A percentile compares a stretch with the other conserved stretches of the same genome.
phyloP scores from a whole-genome alignment of 1,140 invertebrate genomes.

The Lordiphosa mommai region DNA sequence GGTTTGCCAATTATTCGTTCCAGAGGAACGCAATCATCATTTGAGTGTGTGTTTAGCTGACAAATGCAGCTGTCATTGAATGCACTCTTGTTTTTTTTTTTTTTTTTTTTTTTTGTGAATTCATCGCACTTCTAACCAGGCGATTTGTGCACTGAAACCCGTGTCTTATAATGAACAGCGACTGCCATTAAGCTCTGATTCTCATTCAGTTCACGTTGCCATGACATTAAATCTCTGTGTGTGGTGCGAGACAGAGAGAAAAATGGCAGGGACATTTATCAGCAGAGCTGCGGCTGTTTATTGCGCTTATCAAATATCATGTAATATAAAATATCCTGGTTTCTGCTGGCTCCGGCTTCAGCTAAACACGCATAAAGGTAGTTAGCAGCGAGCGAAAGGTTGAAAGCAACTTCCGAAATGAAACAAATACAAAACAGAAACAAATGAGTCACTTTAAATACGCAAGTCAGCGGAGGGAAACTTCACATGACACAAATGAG shows the following conservation, averaged over 20 bases:
- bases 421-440: conserved; percentile 59
- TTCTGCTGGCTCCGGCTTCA: conserved; percentile 8
- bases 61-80: conserved; percentile 25
- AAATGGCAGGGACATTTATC: conserved; percentile 58
- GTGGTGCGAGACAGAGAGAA: conserved; percentile 18
- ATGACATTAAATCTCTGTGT: not conserved
- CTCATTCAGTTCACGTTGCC: conserved; percentile 15
- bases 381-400: conserved; percentile 50
- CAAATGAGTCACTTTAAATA: conserved; percentile 73
- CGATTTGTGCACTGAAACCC: not conserved
- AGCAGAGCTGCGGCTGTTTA: conserved; percentile 20
- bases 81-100: conserved; percentile 26
- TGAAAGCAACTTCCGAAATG: conserved; percentile 57
- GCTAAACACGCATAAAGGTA: conserved; percentile 62
- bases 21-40: conserved; percentile 1
- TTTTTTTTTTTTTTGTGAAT: conserved; percentile 1
- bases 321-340: conserved; percentile 58
- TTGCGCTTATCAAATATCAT: conserved; percentile 61
- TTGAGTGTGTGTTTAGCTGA: conserved; percentile 5
- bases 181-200: not conserved
- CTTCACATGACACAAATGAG: conserved; percentile 67
- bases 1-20: conserved; percentile 5
- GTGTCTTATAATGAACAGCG: conserved; percentile 9
- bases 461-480: conserved; percentile 33
- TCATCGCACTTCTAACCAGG: conserved; percentile 1